Conservation (phyloP, 2,113 vertebrate species). For the Dicentrarchus labrax region DNA sequence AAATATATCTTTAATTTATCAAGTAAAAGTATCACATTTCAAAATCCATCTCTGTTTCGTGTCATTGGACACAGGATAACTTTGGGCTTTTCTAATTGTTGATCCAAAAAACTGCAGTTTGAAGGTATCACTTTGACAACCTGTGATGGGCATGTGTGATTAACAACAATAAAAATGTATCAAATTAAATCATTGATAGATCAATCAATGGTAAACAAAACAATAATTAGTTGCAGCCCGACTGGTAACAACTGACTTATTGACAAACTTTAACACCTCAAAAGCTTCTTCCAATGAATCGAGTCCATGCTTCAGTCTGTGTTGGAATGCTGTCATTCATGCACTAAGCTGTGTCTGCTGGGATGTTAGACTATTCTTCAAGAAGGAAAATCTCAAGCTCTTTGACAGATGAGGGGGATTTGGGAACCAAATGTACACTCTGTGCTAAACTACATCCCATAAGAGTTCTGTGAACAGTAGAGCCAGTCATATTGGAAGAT, state of each 20-base stretch:
- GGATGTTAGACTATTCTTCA: slow-evolving; percentile 11
- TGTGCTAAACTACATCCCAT: slow-evolving; percentile 34
- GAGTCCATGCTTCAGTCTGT: not conserved
- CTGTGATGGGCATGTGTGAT: not conserved
- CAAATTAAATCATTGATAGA: not conserved
- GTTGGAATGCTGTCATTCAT: not conserved
- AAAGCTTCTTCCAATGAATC: not conserved
- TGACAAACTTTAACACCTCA: not conserved
- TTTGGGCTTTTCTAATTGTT: not conserved
- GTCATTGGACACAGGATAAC: not conserved
- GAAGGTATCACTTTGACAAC: not conserved
- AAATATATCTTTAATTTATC: not conserved
- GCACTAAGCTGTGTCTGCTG: not conserved
- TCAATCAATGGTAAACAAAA: not conserved
- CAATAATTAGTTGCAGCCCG: not conserved
- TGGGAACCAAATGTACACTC: slow-evolving; percentile 5
- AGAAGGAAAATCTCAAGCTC: slow-evolving; percentile 19
- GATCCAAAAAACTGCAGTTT: not conserved
- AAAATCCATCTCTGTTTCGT: not conserved
- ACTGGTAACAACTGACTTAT: not conserved
- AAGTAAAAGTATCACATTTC: not conserved
- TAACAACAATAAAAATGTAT: not conserved
- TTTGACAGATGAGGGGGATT: slow-evolving; percentile 32
- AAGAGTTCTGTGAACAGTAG: slow-evolving; percentile 16
- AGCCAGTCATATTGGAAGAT: slow-evolving; percentile 32